Percentiles rank a stretch among this genome's conserved stretches.
Conservation (phyloP, 2,797 vertebrate genomes). For the Sphaeramia orbicularis region DNA sequence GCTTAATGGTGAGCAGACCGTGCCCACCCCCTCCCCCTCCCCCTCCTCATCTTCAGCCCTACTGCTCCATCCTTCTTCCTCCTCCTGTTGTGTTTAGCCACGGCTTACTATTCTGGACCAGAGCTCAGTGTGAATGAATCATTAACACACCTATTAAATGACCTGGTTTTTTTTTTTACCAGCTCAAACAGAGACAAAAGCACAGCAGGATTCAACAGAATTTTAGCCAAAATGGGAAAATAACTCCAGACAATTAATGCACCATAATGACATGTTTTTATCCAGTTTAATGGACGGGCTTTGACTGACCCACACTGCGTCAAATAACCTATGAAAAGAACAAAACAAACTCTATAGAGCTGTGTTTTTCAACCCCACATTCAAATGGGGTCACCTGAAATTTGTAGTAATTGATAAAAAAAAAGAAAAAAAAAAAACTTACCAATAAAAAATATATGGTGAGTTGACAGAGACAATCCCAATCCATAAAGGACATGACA, state of each 20-base stretch:
- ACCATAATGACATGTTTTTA: too few species aligned
- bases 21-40: conserved; percentile 52
- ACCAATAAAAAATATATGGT: too few species aligned
- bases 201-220: background rate
- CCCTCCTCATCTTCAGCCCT: conserved; percentile 84
- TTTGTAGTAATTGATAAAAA: too few species aligned
- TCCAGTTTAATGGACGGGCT: conserved; percentile 1
- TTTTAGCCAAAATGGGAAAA: background rate
- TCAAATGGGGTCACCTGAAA: too few species aligned
- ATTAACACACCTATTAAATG: conserved; percentile 84
- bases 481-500: too few species aligned
- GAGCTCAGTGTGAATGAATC: conserved; percentile 83
- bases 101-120: conserved; percentile 24
- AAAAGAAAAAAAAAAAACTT: too few species aligned
- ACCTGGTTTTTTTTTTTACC: conserved; percentile 19
- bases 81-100: conserved; percentile 29
- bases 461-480: too few species aligned
- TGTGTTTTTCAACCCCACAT: too few species aligned
- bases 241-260: too few species aligned
- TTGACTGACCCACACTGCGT: conserved; percentile 4
- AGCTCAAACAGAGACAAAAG: conserved; percentile 33
- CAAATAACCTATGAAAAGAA: background rate
- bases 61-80: conserved; percentile 82
- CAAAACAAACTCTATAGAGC: background rate
- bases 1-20: conserved; percentile 64